Evolutionary conservation across 1,140 invertebrate genomes (phyloP), one percentile per base, ranked within the genome.

Genomic region (Charaxes varanes): DNA sequence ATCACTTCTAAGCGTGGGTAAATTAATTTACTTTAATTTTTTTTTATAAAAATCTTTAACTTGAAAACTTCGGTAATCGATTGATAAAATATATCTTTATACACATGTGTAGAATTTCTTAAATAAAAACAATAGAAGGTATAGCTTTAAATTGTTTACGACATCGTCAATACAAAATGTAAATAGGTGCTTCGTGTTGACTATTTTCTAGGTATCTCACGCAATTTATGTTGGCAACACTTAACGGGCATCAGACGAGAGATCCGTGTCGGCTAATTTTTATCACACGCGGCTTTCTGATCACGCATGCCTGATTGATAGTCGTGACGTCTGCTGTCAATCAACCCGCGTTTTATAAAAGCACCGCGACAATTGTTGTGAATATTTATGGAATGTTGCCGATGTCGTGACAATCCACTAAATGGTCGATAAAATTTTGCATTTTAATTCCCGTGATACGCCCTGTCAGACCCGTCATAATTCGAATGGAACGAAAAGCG

Each of bases 341-440:
- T 76, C 63, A 67, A 54, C 62, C 50, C 53, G 50, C 59, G 49
- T 60, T 50, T 57, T 67, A 57, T 69, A 68, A 77, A 71, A 71
- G 69, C 69, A 54, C 64, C 53, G 59, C 59, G 37, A 56, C 49
- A 59, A 56, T 68, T 56, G 56, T 59, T 56, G 53, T 80, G 69
- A 80, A 80, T 80, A 80, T 77, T 77, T 77, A 80, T 76, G 62
- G 67, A 74, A 64, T 62, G 62, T 51, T 56, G 54, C 58, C 41
- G 53, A 58, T 64, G 62, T 65, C 60, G 56, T 60, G 54, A 67
- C 62, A 62, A 70, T 64, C 57, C 62, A 56, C 66, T 72, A 67
- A 74, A 74, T 72, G 63, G 59, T 52, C 50, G 52, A 59, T 62
- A 58, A 63, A 69, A 69, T 62, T 53, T 49, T 51, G 44, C 60